Evolutionary conservation across 2,888 invertebrate species (phyloP), one percentile per base, ranked within the genome.

Genomic region (Gnatocerus cornutus): DNA sequence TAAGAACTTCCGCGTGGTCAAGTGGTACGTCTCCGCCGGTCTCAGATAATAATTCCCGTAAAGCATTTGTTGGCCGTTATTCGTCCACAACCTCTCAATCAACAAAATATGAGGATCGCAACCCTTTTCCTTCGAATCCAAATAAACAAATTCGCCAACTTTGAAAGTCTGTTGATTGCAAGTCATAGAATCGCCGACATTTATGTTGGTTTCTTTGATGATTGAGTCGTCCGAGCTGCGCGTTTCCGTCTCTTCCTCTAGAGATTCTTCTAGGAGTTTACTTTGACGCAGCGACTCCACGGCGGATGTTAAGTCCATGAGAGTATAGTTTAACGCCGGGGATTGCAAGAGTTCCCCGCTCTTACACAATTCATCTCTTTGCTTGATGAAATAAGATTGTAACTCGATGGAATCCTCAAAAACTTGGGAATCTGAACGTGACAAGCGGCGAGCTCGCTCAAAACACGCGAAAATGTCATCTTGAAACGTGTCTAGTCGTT

Each of bases 351-450:
- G 87, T 77, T 91, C 91, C 6, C 93, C 92, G 76, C 91, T 90
- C 71, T 91, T 91, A 81, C 98, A 98, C 0, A 86, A 81, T 74
- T 88, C 88, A 78, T 90, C 90, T 0, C 94, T 87, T 72, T 92
- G 92, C 16, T 90, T 90, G 45, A 99, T 93, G 85, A 96, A 99
- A 85, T 91, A 96, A 8, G 92, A 90, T 84, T 99, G 98, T 56
- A 99, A 87, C 79, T 98, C 97, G 29, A 97, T 91, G 0, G 98
- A 93, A 85, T 99, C 99, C 81, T 98, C 97, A 86, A 98, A 99
- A 48, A 96, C 91, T 82, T 96, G 96, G 1, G 98, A 98, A 86
- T 98, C 98, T 0, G 95, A 93, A 9, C 97, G 90, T 0, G 97
- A 94, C 0, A 97, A 87, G 69, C 91, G 91, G 1, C 99, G 90